Evolutionary conservation across 53 echinoderm and acorn worm genomes (phyloP), one percentile per base, ranked within the genome.

Genomic region (Apostichopus leukothele): DNA sequence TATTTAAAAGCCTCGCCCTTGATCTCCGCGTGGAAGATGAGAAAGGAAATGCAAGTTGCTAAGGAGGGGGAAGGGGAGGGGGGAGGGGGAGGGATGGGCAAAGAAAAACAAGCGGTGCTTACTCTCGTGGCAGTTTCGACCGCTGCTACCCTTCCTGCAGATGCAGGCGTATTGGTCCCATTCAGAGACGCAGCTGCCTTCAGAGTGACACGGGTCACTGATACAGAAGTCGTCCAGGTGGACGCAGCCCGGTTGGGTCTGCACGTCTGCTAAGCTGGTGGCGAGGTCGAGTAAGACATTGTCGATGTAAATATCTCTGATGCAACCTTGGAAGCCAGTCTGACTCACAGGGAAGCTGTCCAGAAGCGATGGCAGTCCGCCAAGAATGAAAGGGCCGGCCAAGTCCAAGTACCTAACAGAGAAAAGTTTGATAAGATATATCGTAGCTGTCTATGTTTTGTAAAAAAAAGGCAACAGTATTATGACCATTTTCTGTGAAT

Each of bases 111-210:
- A 25, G 74, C 14, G 57, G 52, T 52, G 27, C 87, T 23, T 93
- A 99, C 99, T 91, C 93, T 99, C 94, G 74, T 99, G 91, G 63
- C 99, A 99, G 54, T 96, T 96, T 0, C 80, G 89, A 10, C 99
- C 99, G 11, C 93, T 92, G 76, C 66, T 90, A 14, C 92, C 94
- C 13, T 83, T 77, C 1, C 90, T 91, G 76, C 99, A 99, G 16
- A 86, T 83, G 73, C 99, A 99, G 78, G 50, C 68, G 60, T 99
- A 99, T 5, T 91, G 92, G 51, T 96, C 87, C 99, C 99, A 99
- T 52, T 92, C 90, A 50, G 87, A 88, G 75, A 89, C 74, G 67
- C 99, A 99, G 14, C 83, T 86, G 10, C 94, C 94, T 52, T 91
- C 93, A 1, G 92, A 76, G 18, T 91, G 89, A 73, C 96, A 96